Evolutionary conservation across 2,888 invertebrate species (phyloP).

Genomic region (Neoitamus cyanurus): DNA sequence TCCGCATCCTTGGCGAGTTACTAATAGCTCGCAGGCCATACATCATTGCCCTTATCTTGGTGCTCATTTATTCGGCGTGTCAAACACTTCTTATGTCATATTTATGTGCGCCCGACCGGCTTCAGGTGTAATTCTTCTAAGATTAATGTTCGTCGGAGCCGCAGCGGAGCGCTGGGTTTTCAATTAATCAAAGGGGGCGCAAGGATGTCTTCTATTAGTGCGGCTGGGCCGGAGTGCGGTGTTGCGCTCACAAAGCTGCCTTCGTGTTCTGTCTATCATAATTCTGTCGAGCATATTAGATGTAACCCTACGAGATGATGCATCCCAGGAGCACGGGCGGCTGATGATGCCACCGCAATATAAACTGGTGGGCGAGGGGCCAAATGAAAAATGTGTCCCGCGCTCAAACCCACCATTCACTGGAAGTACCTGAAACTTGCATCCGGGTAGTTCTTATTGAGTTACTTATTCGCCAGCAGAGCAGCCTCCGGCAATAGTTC

Average conservation of each 20-base stretch:
- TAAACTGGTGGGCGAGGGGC: background rate
- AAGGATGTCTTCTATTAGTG: slow-evolving; percentile 2
- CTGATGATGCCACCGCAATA: background rate
- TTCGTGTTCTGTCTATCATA: slow-evolving; percentile 5
- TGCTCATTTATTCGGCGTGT: slow-evolving; percentile 17
- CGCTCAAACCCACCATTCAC: slow-evolving; percentile 3
- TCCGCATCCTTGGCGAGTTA: background rate
- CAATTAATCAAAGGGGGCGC: slow-evolving; percentile 30
- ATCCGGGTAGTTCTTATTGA: slow-evolving; percentile 17
- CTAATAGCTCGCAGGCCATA: background rate
- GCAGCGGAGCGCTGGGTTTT: background rate
- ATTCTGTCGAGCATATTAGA: slow-evolving; percentile 15
- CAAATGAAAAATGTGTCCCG: slow-evolving; percentile 10
- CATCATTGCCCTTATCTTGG: slow-evolving; percentile 30
- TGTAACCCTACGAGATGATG: background rate
- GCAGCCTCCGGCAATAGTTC: slow-evolving; percentile 21
- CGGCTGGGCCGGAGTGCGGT: background rate
- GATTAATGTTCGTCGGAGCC: slow-evolving; percentile 28
- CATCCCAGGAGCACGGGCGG: background rate
- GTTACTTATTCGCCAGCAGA: slow-evolving; percentile 26
- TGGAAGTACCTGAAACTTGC: background rate
- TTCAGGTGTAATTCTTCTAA: slow-evolving; percentile 2
- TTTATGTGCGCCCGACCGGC: background rate
- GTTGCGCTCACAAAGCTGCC: background rate
- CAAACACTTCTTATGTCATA: slow-evolving; percentile 34